Conservation (phyloP, 2,888 invertebrate species). For the Trachelus tabidus region DNA sequence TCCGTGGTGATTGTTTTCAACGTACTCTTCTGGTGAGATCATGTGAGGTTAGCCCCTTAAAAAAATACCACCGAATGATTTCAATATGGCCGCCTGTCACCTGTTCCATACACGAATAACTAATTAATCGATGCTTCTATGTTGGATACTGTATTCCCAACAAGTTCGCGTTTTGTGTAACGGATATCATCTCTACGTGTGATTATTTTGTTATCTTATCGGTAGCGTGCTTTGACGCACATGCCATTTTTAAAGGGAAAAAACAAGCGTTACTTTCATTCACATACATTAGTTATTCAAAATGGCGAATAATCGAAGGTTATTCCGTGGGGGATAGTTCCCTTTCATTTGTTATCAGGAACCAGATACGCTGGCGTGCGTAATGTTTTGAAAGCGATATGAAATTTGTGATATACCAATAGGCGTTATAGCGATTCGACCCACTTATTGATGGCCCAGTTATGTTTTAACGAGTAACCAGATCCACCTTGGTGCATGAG, state of each 20-base stretch:
- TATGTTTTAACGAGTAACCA: background rate
- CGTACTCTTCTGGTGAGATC: conserved; percentile 57
- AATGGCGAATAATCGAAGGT: background rate
- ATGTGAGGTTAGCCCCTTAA: background rate
- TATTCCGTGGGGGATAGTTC: background rate
- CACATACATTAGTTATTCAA: background rate
- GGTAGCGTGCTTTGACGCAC: background rate
- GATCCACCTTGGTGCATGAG: background rate
- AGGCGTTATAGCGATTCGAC: background rate
- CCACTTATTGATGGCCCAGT: background rate
- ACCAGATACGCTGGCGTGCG: background rate
- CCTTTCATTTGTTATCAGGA: background rate
- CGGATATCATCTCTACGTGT: background rate
- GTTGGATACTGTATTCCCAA: background rate
- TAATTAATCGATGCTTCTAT: background rate
- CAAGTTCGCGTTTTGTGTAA: background rate
- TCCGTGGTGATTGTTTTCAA: conserved; percentile 56
- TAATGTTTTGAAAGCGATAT: background rate
- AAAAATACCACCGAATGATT: background rate
- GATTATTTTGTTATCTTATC: background rate
- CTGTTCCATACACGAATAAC: background rate
- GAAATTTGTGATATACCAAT: background rate
- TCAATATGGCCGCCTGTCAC: background rate
- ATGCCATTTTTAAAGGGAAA: background rate
- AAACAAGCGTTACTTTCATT: background rate